phyloP scores from a whole-genome alignment of 2,888 invertebrate genomes.

The Encarsia formosa region DNA sequence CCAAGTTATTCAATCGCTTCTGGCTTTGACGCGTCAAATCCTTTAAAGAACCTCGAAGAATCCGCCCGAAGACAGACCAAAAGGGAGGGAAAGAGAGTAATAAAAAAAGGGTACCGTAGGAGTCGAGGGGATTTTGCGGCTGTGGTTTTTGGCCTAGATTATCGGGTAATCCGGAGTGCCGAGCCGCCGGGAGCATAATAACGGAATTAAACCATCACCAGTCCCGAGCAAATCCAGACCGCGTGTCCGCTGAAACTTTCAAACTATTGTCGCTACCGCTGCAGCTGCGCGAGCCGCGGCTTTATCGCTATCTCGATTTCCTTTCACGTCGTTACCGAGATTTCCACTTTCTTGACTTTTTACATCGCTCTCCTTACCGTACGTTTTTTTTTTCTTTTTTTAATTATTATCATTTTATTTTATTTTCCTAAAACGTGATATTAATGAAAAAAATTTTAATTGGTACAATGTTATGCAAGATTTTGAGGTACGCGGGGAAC shows the following conservation, averaged over 20 bases:
- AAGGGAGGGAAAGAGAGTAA: not conserved
- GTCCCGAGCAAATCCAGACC: not conserved
- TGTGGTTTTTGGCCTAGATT: slow-evolving; percentile 26
- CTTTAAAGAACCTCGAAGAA: not conserved
- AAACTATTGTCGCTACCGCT: not conserved
- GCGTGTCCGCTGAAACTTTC: not conserved
- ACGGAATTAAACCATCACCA: slow-evolving; percentile 34
- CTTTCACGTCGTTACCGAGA: too few species aligned
- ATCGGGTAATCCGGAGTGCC: slow-evolving; percentile 26
- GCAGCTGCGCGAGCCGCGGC: not conserved
- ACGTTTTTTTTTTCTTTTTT: too few species aligned
- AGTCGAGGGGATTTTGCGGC: slow-evolving; percentile 20
- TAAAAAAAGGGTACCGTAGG: not conserved
- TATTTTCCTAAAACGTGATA: too few species aligned
- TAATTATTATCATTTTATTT: too few species aligned
- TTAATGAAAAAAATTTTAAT: too few species aligned
- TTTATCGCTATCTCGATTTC: not conserved
- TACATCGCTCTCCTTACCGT: too few species aligned
- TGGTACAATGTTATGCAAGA: too few species aligned
- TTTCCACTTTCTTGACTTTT: too few species aligned
- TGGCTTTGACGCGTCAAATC: slow-evolving; percentile 1
- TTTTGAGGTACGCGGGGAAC: too few species aligned
- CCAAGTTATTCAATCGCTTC: slow-evolving; percentile 29
- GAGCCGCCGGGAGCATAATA: slow-evolving; percentile 32
- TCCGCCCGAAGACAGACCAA: not conserved